Evolutionary conservation across 2,113 vertebrate genomes (phyloP), one percentile per base, ranked within the genome.

Genomic region (Ceuthmochares aereus): DNA sequence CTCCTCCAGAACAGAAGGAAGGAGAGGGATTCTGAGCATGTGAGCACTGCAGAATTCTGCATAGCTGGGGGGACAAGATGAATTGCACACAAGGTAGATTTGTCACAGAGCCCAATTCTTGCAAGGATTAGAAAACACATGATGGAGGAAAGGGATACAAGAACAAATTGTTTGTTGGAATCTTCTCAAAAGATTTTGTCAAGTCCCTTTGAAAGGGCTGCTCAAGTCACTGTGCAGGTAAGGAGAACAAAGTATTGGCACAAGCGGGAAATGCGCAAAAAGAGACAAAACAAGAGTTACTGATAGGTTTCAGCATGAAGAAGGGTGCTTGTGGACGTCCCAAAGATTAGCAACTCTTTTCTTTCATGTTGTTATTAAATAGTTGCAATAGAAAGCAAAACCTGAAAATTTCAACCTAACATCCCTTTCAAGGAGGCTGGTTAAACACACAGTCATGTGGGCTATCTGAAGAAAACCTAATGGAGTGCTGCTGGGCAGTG

Each of bases 241-340:
- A 84, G 64, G 93, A 95, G 91, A 96, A 96, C 87, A 93, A 94
- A 96, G 87, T 75, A 87, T 47, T 77, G 81, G 78, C 91, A 91
- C 84, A 95, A 91, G 52, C 0, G 1, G 81, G 56, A 93, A 94
- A 81, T 43, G 18, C 45, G 81, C 73, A 94, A 84, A 77, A 84
- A 37, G 69, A 75, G 87, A 94, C 42, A 55, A 73, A 90, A 68
- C 5, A 22, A 81, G 69, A 89, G 67, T 42, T 56, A 32, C 60
- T 63, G 42, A 82, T 75, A 25, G 55, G 64, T 79, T 94, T 55
- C 69, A 91, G 60, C 1, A 0, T 84, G 69, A 93, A 90, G 52
- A 74, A 74, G 30, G 73, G 30, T 36, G 77, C 66, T 34, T 84
- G 73, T 14, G 21, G 37, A 56, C 25, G 30, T 66, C 25, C 36